Evolutionary conservation across 2,888 invertebrate genomes (phyloP).

Genomic region (Heteromyza rotundicornis): DNA sequence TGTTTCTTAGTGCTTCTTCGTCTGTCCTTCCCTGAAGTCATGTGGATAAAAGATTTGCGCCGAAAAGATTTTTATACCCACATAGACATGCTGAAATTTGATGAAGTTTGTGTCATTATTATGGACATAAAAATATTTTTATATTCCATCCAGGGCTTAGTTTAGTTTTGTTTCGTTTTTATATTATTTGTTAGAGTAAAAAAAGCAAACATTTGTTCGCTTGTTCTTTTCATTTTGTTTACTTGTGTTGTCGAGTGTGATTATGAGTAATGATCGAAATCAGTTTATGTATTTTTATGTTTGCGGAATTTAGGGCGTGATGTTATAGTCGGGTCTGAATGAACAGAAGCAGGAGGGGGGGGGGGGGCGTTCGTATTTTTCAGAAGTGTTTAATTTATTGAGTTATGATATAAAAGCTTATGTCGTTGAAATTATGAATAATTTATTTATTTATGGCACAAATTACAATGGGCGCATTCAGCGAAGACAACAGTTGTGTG

Average conservation of each 20-base stretch:
- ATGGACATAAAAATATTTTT: slow-evolving; percentile 45
- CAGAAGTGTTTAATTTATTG: too few species aligned
- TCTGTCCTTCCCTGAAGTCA: not conserved
- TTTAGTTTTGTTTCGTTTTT: slow-evolving; percentile 40
- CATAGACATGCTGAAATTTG: slow-evolving; percentile 1
- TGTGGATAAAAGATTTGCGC: slow-evolving; percentile 13
- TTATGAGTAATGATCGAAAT: not conserved
- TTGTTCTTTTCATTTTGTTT: not conserved
- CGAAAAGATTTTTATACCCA: slow-evolving; percentile 20
- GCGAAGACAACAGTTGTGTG: too few species aligned
- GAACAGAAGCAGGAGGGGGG: too few species aligned
- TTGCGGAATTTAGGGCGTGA: too few species aligned
- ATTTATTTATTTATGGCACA: too few species aligned
- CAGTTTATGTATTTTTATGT: too few species aligned
- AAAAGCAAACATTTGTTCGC: not conserved
- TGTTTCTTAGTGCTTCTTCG: not conserved
- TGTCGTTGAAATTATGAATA: too few species aligned
- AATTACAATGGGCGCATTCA: too few species aligned
- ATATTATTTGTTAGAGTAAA: too few species aligned
- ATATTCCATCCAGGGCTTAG: slow-evolving; percentile 19
- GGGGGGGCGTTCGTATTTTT: too few species aligned
- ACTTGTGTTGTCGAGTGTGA: not conserved
- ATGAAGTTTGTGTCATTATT: slow-evolving; percentile 50
- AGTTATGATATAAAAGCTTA: too few species aligned
- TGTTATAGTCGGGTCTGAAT: too few species aligned